phyloP scores from a whole-genome alignment of 2,113 vertebrate genomes.

The Sclerurus mexicanus region DNA sequence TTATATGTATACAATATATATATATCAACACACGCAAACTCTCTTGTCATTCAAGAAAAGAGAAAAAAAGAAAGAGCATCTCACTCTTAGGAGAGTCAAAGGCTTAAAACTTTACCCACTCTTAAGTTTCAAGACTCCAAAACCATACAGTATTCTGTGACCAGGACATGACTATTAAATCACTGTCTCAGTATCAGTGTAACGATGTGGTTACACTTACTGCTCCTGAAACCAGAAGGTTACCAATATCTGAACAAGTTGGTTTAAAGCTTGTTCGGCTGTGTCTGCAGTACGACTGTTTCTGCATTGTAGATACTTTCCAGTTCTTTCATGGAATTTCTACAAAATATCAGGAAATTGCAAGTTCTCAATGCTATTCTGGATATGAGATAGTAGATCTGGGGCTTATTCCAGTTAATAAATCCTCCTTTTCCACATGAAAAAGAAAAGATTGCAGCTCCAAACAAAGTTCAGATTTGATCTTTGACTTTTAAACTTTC shows the following conservation, averaged over 20 bases:
- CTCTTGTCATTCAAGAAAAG: background rate
- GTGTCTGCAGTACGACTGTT: background rate
- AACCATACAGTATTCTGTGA: background rate
- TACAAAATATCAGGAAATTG: background rate
- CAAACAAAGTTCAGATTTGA: background rate
- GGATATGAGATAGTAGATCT: background rate
- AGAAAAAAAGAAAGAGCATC: background rate
- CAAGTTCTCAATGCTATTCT: background rate
- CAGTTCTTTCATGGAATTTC: background rate
- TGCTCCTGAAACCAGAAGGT: background rate
- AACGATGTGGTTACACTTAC: background rate
- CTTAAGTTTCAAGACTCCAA: background rate
- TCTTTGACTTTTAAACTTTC: background rate
- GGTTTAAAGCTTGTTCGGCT: background rate
- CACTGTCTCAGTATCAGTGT: background rate
- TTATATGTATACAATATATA: background rate
- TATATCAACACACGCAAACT: background rate
- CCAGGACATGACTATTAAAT: background rate
- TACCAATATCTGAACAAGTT: background rate
- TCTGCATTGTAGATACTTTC: background rate
- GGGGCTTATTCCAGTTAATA: background rate
- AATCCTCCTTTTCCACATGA: background rate
- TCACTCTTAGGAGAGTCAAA: background rate
- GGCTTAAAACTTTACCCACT: background rate
- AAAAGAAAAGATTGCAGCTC: background rate